Percentiles rank a stretch among this genome's conserved stretches.
Evolutionary conservation across 2,797 vertebrate genomes (phyloP).

Genomic region (Gambelia wislizenii): DNA sequence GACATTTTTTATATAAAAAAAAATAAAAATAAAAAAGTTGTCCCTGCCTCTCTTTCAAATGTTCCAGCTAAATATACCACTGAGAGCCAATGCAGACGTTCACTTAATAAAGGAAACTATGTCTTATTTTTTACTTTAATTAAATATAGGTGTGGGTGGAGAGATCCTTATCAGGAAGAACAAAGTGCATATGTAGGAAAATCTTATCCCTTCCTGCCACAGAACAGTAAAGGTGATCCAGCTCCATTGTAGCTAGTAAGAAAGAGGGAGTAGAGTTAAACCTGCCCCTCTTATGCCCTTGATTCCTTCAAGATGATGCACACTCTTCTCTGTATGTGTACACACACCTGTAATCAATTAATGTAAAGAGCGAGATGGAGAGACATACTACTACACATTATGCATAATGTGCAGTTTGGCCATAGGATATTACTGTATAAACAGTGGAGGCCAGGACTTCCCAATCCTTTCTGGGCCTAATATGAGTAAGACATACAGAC

Average conservation of each 20-base stretch:
- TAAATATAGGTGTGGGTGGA: background rate
- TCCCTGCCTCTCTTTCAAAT: constrained; percentile 32
- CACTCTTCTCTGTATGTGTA: too few relatives aligned
- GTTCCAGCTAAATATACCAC: constrained; percentile 29
- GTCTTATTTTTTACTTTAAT: background rate
- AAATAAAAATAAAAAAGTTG: background rate
- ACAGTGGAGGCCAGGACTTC: background rate
- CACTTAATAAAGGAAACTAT: background rate
- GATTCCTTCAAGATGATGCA: background rate
- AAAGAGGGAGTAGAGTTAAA: background rate
- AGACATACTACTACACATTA: too few relatives aligned
- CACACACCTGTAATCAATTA: background rate
- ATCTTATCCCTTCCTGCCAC: background rate
- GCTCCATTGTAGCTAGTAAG: background rate
- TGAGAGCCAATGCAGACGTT: constrained; percentile 12
- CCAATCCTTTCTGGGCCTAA: background rate
- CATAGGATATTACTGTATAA: background rate
- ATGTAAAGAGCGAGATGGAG: background rate
- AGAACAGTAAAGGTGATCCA: background rate
- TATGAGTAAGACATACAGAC: background rate
- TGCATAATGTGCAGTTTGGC: background rate
- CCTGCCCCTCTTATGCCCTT: background rate
- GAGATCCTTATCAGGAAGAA: background rate
- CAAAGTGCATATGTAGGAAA: background rate
- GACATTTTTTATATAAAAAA: constrained; percentile 28